Evolutionary conservation across 2,113 vertebrate species (phyloP).

Genomic region (Hippocampus comes): DNA sequence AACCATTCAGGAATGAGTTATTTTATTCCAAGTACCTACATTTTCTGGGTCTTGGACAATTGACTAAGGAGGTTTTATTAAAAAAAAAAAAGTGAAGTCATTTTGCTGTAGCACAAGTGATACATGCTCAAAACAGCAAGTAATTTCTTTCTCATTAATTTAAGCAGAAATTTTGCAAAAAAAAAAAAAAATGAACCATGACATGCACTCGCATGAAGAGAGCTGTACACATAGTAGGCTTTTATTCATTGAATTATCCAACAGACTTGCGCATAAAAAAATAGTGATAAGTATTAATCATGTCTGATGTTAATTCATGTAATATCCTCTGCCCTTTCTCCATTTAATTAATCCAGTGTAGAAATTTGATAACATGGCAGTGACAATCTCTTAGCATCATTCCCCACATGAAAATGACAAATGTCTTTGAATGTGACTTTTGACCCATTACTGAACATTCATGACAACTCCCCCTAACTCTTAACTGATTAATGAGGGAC

Average conservation of each 20-base stretch:
- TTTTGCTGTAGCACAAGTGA: neutral
- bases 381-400: no score
- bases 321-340: neutral
- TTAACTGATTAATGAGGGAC: no score
- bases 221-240: conserved; percentile 2
- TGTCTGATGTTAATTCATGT: neutral
- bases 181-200: neutral
- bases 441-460: no score
- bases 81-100: neutral
- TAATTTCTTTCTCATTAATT: neutral
- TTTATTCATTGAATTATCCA: neutral
- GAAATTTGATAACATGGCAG: no score
- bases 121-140: neutral
- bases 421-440: no score
- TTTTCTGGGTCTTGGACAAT: no score
- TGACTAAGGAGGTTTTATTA: no score
- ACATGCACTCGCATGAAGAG: conserved; percentile 7
- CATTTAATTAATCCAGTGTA: neutral
- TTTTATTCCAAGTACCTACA: no score
- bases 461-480: no score
- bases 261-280: no score
- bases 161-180: neutral
- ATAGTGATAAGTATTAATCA: conserved; percentile 9
- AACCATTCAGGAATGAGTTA: no score
- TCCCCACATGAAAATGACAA: no score